phyloP scores from a whole-genome alignment of 2,797 vertebrate species.

The Luscinia megarhynchos region DNA sequence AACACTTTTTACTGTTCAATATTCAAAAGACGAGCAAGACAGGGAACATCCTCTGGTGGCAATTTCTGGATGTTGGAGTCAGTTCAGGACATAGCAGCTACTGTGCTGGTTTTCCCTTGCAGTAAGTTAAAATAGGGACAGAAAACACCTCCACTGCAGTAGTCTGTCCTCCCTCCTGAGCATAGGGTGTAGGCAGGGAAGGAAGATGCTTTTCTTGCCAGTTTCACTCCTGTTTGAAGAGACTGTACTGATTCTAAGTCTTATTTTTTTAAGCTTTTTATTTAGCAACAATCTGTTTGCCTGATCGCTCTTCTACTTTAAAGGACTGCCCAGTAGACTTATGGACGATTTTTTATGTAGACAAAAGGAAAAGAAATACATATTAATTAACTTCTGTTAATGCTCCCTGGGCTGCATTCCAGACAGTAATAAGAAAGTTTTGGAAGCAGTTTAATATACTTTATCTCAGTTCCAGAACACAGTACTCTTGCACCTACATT shows the following conservation, averaged over 20 bases:
- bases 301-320: background rate
- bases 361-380: background rate
- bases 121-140: background rate
- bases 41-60: background rate
- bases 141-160: background rate
- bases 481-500: background rate
- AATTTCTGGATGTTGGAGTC: background rate
- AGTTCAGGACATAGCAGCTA: background rate
- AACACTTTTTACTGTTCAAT: background rate
- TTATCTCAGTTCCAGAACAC: background rate
- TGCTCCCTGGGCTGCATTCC: background rate
- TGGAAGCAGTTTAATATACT: background rate
- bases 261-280: background rate
- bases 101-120: background rate
- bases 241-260: background rate
- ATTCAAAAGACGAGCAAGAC: background rate
- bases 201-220: background rate
- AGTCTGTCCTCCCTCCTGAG: background rate
- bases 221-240: background rate
- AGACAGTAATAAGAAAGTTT: background rate
- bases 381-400: background rate
- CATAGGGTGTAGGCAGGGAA: background rate
- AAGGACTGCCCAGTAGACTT: background rate
- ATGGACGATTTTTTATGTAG: background rate
- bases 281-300: background rate